phyloP scores from a whole-genome alignment of 2,888 invertebrate species.

The Polietes domitor region DNA sequence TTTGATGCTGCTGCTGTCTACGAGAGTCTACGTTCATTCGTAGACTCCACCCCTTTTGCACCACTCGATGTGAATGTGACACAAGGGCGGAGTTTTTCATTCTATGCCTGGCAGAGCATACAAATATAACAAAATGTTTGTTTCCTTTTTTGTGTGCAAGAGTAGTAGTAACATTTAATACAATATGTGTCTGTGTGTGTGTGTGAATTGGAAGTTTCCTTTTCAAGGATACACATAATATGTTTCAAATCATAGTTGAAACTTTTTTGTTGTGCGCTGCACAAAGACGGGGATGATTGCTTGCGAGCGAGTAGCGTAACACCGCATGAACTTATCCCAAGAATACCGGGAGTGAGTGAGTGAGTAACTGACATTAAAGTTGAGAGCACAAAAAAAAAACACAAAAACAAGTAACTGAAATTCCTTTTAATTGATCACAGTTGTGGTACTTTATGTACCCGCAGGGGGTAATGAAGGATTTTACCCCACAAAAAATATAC shows the following conservation, averaged over 20 bases:
- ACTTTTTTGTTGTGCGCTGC: not conserved
- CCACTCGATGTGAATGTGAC: conserved; percentile 1
- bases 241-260: conserved; percentile 44
- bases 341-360: not conserved
- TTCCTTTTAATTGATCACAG: conserved; percentile 22
- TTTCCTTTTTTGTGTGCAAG: conserved; percentile 22
- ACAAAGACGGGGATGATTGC: conserved; percentile 12
- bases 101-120: not conserved
- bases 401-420: conserved; percentile 6
- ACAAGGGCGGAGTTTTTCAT: conserved; percentile 26
- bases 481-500: not conserved
- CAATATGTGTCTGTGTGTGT: not conserved
- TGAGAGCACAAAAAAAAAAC: too few relatives aligned
- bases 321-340: not conserved
- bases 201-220: conserved; percentile 6
- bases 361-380: conserved; percentile 22
- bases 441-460: conserved; percentile 14
- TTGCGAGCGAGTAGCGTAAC: not conserved
- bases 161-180: conserved; percentile 56
- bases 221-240: conserved; percentile 46
- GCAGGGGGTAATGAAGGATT: not conserved
- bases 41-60: conserved; percentile 24
- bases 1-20: not conserved
- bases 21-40: not conserved
- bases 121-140: conserved; percentile 12